Conservation (phyloP, 2,888 invertebrate species). For the Microplitis manilae region DNA sequence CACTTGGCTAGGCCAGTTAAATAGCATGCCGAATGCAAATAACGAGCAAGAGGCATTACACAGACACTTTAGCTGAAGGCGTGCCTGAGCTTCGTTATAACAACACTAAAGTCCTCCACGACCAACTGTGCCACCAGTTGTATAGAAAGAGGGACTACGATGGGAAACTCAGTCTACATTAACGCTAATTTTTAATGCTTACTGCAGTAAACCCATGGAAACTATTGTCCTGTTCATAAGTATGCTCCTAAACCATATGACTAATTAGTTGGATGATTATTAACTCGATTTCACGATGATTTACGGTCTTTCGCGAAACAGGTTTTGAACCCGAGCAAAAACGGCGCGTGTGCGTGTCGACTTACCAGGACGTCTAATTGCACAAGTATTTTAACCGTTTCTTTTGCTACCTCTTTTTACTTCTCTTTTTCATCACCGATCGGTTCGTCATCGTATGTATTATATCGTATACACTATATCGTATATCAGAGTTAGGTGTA, state of each 20-base stretch:
- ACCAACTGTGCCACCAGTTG: background rate
- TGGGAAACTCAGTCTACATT: too few relatives aligned
- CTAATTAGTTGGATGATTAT: constrained; percentile 13
- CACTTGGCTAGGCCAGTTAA: constrained; percentile 52
- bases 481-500: background rate
- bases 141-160: too few relatives aligned
- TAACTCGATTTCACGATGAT: constrained; percentile 15
- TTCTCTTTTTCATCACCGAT: background rate
- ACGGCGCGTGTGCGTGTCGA: constrained; percentile 2
- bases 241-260: background rate
- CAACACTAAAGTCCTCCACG: constrained; percentile 6
- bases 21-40: constrained; percentile 53
- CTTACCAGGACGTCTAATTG: constrained; percentile 11
- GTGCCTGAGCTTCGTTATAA: constrained; percentile 29
- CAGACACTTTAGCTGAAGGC: constrained; percentile 23
- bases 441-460: constrained; percentile 20
- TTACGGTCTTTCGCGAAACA: constrained; percentile 13
- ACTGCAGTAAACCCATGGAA: background rate
- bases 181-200: background rate
- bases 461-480: background rate
- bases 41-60: constrained; percentile 46
- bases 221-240: background rate
- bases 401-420: background rate
- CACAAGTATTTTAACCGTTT: background rate
- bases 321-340: background rate